Base-by-base conservation (phyloP, 1,140 invertebrate species). In the Magallana gigas region DNA sequence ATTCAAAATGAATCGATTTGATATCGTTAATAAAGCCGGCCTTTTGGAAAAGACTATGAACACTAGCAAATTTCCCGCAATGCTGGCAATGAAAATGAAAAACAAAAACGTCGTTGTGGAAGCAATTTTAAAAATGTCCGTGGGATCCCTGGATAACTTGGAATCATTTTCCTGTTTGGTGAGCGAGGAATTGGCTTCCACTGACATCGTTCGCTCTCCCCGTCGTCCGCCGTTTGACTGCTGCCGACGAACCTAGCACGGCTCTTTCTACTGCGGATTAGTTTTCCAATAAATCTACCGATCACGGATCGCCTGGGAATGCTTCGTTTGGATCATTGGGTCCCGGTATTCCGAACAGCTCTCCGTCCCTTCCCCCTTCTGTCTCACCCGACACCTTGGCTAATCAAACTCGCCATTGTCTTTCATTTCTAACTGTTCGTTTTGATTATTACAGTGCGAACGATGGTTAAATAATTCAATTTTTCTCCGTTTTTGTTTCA, bases 1-100 rank as follows among this genome's bases (percentile, higher is more conserved):
- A 92, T 97, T 97, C 91, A 97, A 96, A 29, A 97, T 96, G 93
- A 97, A 97, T 94, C 96, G 95, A 95, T 96, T 96, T 57, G 96
- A 96, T 83, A 96, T 95, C 11, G 96, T 96, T 85, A 96, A 93
- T 3, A 96, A 92, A 18, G 95, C 95, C 1, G 96, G 96, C 60
- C 91, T 86, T 87, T 96, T 95, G 87, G 96, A 95, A 92, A 96
- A 96, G 12, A 96, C 95, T 58, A 96, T 91, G 68, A 96, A 94
- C 12, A 96, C 95, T 60, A 96, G 92, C 8, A 94, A 91, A 92
- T 96, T 96, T 89, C 95, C 95, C 12, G 95, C 93, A 9, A 95
- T 91, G 60, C 95, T 95, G 80, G 94, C 89, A 8, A 92, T 23
- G 85, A 93, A 93, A 29, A 94, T 93, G 36, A 92, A 18, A 36